A percentile compares a stretch with the other conserved stretches of the same genome.
Evolutionary conservation across 1,140 invertebrate species (phyloP).

Genomic region (Xylocopa sonorina): DNA sequence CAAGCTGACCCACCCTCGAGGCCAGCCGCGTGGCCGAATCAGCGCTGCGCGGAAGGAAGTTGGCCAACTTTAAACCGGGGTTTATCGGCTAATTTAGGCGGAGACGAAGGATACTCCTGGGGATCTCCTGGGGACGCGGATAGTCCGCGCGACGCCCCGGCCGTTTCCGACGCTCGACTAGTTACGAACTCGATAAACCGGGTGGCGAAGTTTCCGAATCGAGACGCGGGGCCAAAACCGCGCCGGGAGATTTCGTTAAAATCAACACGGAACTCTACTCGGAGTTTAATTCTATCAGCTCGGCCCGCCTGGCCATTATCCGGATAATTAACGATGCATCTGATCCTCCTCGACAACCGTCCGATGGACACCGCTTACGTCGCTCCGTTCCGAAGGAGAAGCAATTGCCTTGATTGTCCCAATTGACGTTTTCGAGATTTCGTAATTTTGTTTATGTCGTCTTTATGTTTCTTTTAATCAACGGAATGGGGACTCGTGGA

Average conservation of each 20-base stretch:
- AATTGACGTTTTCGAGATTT: no score
- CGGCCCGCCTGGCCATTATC: constrained; percentile 39
- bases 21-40: not conserved
- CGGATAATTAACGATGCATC: constrained; percentile 1
- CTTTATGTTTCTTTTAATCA: no score
- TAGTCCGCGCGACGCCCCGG: constrained; percentile 57
- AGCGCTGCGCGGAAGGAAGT: constrained; percentile 32
- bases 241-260: constrained; percentile 62
- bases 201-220: constrained; percentile 57
- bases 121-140: constrained; percentile 60
- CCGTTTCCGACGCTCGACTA: constrained; percentile 60
- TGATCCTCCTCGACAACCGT: no score
- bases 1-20: constrained; percentile 27
- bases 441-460: no score
- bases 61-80: constrained; percentile 69
- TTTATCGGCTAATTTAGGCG: constrained; percentile 76
- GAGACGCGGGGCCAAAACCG: constrained; percentile 16
- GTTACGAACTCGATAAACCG: constrained; percentile 68
- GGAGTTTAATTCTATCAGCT: constrained; percentile 64
- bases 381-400: no score
- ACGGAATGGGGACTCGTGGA: no score
- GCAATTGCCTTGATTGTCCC: no score
- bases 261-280: constrained; percentile 62
- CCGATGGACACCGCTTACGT: no score
- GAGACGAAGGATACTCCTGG: constrained; percentile 60